Percentiles rank a stretch among this genome's conserved stretches.
These are phyloP conservation scores for Nylanderia fulva DNA, from an alignment of 1,140 invertebrate genomes.

Conservation along the genomic window DNA sequence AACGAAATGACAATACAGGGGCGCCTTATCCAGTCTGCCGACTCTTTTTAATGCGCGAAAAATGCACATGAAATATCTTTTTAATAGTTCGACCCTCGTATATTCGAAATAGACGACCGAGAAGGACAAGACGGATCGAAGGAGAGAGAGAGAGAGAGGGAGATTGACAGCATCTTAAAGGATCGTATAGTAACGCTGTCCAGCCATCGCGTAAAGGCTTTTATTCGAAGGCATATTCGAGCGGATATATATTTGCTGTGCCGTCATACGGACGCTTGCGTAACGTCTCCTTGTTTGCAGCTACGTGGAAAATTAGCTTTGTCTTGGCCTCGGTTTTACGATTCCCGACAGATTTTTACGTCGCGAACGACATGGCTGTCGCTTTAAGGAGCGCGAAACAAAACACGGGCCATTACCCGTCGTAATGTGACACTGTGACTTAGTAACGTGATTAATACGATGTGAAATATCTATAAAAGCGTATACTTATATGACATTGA, in stretches of 20 bases:
- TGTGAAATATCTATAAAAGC: not conserved
- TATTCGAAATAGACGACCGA: slow-evolving; percentile 38
- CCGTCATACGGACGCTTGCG: slow-evolving; percentile 20
- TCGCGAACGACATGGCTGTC: not conserved
- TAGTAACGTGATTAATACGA: slow-evolving; percentile 3
- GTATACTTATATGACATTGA: not conserved
- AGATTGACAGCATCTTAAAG: not conserved
- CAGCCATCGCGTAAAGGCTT: slow-evolving; percentile 48
- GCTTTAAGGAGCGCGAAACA: not conserved
- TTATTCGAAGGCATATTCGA: slow-evolving; percentile 36
- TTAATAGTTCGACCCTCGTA: slow-evolving; percentile 61
- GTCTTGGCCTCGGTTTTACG: slow-evolving; percentile 48
- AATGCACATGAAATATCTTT: slow-evolving; percentile 67
- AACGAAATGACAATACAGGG: not conserved
- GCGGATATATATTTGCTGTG: slow-evolving; percentile 35
- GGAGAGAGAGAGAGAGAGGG: too few relatives aligned
- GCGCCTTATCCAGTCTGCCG: slow-evolving; percentile 42
- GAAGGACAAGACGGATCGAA: not conserved
- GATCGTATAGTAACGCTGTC: slow-evolving; percentile 38
- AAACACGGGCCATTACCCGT: slow-evolving; percentile 12
- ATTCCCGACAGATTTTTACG: slow-evolving; percentile 50
- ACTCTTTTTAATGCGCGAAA: slow-evolving; percentile 37
- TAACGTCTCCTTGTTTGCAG: slow-evolving; percentile 18
- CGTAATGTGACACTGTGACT: slow-evolving; percentile 11
- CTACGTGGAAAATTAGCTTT: slow-evolving; percentile 57